Conservation (phyloP, 2,797 vertebrate species). For the Ataeniobius toweri region DNA sequence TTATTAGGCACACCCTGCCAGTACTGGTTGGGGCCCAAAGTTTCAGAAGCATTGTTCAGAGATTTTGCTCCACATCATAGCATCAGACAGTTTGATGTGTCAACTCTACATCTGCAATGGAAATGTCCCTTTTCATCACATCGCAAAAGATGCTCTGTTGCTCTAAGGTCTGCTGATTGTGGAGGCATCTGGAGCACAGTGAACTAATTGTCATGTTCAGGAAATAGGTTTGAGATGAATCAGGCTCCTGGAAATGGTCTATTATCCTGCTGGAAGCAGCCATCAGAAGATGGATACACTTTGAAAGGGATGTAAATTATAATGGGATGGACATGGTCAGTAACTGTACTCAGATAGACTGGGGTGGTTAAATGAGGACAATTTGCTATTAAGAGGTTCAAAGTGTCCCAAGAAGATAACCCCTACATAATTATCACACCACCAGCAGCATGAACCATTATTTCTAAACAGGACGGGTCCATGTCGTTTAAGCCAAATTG, state of each 20-base stretch:
- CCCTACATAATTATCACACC: too few relatives aligned
- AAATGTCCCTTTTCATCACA: not conserved
- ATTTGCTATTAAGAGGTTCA: too few relatives aligned
- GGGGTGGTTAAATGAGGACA: too few relatives aligned
- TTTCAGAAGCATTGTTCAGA: not conserved
- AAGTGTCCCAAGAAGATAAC: too few relatives aligned
- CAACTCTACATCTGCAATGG: not conserved
- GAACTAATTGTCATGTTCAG: not conserved
- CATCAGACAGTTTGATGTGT: not conserved
- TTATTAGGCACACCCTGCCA: not conserved
- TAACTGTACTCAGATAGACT: too few relatives aligned
- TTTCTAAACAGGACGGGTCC: too few relatives aligned
- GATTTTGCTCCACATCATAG: not conserved
- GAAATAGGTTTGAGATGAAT: not conserved
- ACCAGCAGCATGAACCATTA: too few relatives aligned
- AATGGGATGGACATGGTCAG: too few relatives aligned
- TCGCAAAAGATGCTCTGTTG: not conserved
- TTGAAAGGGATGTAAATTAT: too few relatives aligned
- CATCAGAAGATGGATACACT: not conserved
- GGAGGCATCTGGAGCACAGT: not conserved
- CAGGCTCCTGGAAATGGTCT: not conserved
- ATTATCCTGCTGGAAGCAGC: not conserved
- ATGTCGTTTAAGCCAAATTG: too few relatives aligned
- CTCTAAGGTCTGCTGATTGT: not conserved
- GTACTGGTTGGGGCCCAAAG: not conserved